These are phyloP conservation scores for Oryzias celebensis DNA, from an alignment of 2,113 vertebrate species.

Conservation along the genomic window DNA sequence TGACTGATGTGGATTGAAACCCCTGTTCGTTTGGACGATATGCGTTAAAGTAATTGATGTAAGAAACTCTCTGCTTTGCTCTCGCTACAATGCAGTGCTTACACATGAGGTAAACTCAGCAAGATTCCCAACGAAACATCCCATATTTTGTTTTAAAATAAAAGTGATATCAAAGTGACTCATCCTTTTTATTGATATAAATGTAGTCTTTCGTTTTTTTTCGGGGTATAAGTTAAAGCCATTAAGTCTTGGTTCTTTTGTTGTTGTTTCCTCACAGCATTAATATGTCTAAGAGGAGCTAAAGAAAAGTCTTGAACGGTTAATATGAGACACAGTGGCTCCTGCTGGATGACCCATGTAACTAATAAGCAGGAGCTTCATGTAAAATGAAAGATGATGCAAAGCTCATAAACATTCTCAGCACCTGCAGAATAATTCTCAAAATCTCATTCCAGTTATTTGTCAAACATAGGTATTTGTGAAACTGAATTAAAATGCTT, in stretches of 20 bases:
- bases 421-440: background rate
- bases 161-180: conserved; percentile 60
- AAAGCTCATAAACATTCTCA: background rate
- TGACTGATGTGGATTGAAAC: conserved; percentile 29
- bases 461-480: too few species aligned
- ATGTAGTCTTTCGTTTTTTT: conserved; percentile 23
- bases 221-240: too few species aligned
- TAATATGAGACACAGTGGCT: conserved; percentile 38
- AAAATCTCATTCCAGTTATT: too few species aligned
- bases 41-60: conserved; percentile 57
- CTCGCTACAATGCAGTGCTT: conserved; percentile 20
- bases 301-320: background rate
- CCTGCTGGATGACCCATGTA: conserved; percentile 46
- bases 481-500: too few species aligned
- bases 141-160: conserved; percentile 46
- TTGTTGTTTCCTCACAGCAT: background rate
- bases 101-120: conserved; percentile 37
- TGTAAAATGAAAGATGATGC: background rate
- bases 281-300: conserved; percentile 15
- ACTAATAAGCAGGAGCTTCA: conserved; percentile 9
- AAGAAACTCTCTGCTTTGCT: conserved; percentile 56
- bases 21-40: conserved; percentile 38
- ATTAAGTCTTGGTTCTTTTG: too few species aligned
- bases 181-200: conserved; percentile 62
- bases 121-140: conserved; percentile 24